A percentile compares a stretch with the other conserved stretches of the same genome.
These are phyloP conservation scores for Metacarcinus magister DNA, from an alignment of 2,888 invertebrate genomes.

Conservation along the genomic window DNA sequence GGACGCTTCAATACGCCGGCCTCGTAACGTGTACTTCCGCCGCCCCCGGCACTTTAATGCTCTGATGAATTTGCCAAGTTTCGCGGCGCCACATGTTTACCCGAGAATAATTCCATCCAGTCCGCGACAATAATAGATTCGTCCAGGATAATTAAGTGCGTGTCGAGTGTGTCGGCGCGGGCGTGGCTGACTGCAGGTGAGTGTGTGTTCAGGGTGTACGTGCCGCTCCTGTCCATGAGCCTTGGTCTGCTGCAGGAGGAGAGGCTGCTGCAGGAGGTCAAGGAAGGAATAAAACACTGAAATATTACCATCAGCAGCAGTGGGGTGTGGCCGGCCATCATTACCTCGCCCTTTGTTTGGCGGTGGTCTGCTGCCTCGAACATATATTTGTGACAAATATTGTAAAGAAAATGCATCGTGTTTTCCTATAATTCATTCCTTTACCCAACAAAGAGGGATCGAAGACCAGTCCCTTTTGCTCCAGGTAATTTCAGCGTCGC, in stretches of 20 bases:
- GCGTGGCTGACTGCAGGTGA: background rate
- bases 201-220: background rate
- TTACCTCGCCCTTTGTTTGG: constrained; percentile 58
- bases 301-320: background rate
- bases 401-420: constrained; percentile 52
- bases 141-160: constrained; percentile 65
- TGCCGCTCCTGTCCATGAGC: background rate
- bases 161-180: constrained; percentile 21
- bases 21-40: constrained; percentile 68
- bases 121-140: constrained; percentile 59
- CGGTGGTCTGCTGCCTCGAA: background rate
- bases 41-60: constrained; percentile 59
- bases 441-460: constrained; percentile 62
- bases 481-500: constrained; percentile 26
- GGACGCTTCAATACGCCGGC: constrained; percentile 70
- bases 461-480: constrained; percentile 40
- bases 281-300: background rate
- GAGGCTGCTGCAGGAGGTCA: background rate
- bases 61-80: constrained; percentile 62
- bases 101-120: constrained; percentile 50
- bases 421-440: constrained; percentile 58
- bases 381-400: constrained; percentile 53
- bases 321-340: background rate
- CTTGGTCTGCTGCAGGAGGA: background rate
- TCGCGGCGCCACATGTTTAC: constrained; percentile 60